phyloP scores from a whole-genome alignment of 2,113 vertebrate genomes.

The Rhinogobius similis region DNA sequence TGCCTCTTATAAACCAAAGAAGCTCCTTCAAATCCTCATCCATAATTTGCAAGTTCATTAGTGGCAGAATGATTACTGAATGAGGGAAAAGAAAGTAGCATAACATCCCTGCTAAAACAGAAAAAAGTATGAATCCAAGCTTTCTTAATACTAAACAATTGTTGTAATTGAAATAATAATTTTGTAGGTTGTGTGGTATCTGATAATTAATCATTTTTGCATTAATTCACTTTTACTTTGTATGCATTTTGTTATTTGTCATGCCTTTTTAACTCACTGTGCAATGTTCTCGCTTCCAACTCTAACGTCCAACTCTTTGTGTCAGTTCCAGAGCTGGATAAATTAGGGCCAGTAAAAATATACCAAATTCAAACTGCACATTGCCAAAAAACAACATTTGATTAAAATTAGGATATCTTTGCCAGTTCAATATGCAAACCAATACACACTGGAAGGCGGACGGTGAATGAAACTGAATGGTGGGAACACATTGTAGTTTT shows the following conservation, averaged over 20 bases:
- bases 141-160: too few species aligned
- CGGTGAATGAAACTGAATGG: not conserved
- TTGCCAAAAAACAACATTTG: too few species aligned
- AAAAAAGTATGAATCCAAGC: not conserved
- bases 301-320: not conserved
- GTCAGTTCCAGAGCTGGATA: not conserved
- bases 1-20: not conserved
- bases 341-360: not conserved
- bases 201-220: not conserved
- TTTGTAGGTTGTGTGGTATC: too few species aligned
- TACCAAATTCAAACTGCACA: not conserved
- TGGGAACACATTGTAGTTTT: not conserved
- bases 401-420: too few species aligned
- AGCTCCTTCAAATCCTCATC: constrained; percentile 46
- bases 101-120: not conserved
- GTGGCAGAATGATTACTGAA: constrained; percentile 40
- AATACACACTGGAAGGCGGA: not conserved
- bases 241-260: not conserved
- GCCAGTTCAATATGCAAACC: not conserved
- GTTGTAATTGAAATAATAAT: too few species aligned
- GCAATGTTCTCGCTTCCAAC: not conserved
- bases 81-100: not conserved
- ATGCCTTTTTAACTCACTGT: not conserved
- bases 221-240: not conserved
- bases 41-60: constrained; percentile 56